Evolutionary conservation across 1,140 invertebrate genomes (phyloP).

Genomic region (Zophobas morio): DNA sequence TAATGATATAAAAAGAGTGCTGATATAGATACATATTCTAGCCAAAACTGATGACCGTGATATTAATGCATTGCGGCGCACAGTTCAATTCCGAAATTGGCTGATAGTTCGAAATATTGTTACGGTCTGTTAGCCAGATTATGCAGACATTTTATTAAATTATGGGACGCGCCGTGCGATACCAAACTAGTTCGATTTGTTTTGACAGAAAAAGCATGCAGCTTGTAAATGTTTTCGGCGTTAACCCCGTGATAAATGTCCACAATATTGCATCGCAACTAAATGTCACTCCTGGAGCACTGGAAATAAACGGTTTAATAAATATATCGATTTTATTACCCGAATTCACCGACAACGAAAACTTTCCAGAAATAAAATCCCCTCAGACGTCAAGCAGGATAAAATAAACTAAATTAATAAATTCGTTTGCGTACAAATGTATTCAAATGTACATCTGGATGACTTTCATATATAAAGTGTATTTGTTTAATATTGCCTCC

Average conservation of each 20-base stretch:
- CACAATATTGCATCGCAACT: neutral
- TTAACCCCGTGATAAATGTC: conserved; percentile 25
- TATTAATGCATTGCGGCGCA: conserved; percentile 52
- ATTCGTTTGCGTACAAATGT: conserved; percentile 42
- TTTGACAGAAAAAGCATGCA: conserved; percentile 14
- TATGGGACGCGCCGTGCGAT: conserved; percentile 40
- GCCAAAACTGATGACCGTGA: conserved; percentile 50
- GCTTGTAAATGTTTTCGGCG: conserved; percentile 1
- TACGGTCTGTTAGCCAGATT: conserved; percentile 54
- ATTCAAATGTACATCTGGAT: conserved; percentile 46
- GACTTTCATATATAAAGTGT: conserved; percentile 46
- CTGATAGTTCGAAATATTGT: conserved; percentile 54
- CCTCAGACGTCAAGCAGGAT: conserved; percentile 26
- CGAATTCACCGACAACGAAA: conserved; percentile 1
- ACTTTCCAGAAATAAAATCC: neutral
- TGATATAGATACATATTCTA: conserved; percentile 18
- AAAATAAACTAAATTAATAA: conserved; percentile 38
- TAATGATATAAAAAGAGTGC: conserved; percentile 32
- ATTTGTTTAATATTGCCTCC: conserved; percentile 38
- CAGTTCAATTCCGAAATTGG: conserved; percentile 54
- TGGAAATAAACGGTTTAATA: conserved; percentile 11
- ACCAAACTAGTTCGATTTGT: conserved; percentile 41
- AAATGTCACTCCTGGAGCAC: neutral
- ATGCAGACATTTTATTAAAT: conserved; percentile 58
- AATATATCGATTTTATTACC: conserved; percentile 25